Percentiles rank a stretch among this genome's conserved stretches.
Evolutionary conservation across 53 echinoderm and acorn worm species (phyloP).

Genomic region (Pentamera pediparva): DNA sequence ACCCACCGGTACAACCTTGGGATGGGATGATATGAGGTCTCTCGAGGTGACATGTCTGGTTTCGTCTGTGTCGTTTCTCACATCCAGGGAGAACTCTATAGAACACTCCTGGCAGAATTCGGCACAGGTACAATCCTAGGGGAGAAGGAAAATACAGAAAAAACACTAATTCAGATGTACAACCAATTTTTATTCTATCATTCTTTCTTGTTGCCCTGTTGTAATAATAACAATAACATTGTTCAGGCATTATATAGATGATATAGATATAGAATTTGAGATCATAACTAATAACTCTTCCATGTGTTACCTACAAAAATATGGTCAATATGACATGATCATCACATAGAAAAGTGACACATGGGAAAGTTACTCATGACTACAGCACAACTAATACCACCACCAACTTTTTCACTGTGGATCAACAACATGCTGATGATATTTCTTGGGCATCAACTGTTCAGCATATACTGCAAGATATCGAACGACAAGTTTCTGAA

Average conservation of each 20-base stretch:
- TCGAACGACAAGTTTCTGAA: too few species aligned
- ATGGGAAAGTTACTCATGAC: too few species aligned
- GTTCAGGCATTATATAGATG: neutral
- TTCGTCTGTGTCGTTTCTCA: constrained; percentile 78
- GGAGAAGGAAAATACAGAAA: neutral
- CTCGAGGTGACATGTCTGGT: constrained; percentile 86
- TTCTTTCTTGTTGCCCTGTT: neutral
- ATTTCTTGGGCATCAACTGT: too few species aligned
- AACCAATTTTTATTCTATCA: too few species aligned
- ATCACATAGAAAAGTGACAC: too few species aligned
- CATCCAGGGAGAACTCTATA: constrained; percentile 79
- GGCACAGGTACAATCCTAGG: constrained; percentile 92
- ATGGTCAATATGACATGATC: neutral
- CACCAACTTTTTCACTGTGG: too few species aligned
- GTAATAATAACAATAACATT: neutral
- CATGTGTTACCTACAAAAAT: neutral
- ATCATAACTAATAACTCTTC: neutral
- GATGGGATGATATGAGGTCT: constrained; percentile 85
- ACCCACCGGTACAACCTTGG: constrained; percentile 88
- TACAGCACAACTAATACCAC: neutral
- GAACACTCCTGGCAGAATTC: constrained; percentile 96
- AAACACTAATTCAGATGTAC: neutral
- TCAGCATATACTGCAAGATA: too few species aligned
- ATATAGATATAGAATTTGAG: neutral
- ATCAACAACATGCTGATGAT: too few species aligned